Percentiles rank a stretch among this genome's conserved stretches.
Conservation (phyloP, 2,797 vertebrate species). For the Pteronotus mesoamericanus region DNA sequence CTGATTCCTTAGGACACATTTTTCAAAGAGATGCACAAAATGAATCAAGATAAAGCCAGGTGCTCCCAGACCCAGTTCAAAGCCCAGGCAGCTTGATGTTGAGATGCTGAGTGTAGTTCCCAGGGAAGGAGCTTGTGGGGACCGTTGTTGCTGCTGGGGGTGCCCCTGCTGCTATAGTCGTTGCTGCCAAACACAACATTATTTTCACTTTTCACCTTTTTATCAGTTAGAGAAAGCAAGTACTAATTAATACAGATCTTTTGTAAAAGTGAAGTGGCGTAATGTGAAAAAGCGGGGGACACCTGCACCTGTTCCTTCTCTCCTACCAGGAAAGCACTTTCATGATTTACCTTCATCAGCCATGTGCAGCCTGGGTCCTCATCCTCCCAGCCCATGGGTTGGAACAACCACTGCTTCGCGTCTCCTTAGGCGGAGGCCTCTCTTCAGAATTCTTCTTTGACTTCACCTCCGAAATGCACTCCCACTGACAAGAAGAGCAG, state of each 20-base stretch:
- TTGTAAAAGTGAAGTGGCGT: background rate
- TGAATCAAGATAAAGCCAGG: background rate
- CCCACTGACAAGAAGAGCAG: background rate
- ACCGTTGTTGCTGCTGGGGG: background rate
- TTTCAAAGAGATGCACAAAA: background rate
- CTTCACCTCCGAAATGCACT: background rate
- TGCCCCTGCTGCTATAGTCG: background rate
- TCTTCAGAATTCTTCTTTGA: background rate
- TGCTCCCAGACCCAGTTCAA: background rate
- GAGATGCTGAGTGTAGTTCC: background rate
- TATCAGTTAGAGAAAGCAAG: background rate
- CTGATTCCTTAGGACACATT: background rate
- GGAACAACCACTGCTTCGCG: fast-evolving
- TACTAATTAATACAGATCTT: background rate
- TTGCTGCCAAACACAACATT: background rate
- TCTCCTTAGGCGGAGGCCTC: background rate
- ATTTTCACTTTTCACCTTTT: background rate
- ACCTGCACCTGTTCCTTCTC: background rate
- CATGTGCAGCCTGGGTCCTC: background rate
- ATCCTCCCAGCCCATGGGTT: background rate
- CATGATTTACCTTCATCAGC: background rate
- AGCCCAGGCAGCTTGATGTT: background rate
- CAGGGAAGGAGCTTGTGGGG: fast-evolving
- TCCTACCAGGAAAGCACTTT: background rate
- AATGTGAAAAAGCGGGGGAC: background rate